Conservation (phyloP, 2,113 vertebrate species). For the Sphyrna mokarran region DNA sequence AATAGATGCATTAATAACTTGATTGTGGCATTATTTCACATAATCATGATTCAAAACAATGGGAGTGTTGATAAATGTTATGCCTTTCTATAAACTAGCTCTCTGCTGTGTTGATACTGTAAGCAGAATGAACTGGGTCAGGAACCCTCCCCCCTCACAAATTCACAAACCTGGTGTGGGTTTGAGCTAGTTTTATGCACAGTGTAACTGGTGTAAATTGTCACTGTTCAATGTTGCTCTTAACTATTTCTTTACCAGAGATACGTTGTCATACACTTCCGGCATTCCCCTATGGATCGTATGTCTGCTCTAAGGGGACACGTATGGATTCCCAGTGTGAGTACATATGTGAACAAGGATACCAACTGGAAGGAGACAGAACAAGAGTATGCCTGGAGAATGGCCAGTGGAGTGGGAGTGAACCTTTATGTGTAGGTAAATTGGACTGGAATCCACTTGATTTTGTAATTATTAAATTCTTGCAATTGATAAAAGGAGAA, state of each 20-base stretch:
- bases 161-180: background rate
- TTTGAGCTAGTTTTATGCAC: background rate
- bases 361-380: constrained; percentile 73
- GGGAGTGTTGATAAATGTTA: background rate
- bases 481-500: background rate
- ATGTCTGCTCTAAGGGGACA: constrained; percentile 69
- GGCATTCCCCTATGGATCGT: constrained; percentile 68
- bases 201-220: background rate
- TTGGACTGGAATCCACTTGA: constrained; percentile 33
- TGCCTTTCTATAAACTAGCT: background rate
- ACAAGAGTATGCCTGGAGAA: constrained; percentile 73
- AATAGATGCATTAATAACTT: background rate
- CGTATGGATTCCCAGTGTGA: constrained; percentile 82
- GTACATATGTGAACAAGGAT: constrained; percentile 73
- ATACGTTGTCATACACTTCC: constrained; percentile 72
- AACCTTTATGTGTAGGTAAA: constrained; percentile 84
- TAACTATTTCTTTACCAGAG: constrained; percentile 52
- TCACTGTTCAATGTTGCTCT: background rate
- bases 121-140: background rate
- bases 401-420: constrained; percentile 73
- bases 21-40: background rate
- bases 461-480: background rate
- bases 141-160: background rate
- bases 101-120: background rate
- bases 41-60: background rate